Percentiles rank a stretch among this genome's conserved stretches.
phyloP scores from a whole-genome alignment of 2,797 vertebrate genomes.

The Helarctos malayanus region DNA sequence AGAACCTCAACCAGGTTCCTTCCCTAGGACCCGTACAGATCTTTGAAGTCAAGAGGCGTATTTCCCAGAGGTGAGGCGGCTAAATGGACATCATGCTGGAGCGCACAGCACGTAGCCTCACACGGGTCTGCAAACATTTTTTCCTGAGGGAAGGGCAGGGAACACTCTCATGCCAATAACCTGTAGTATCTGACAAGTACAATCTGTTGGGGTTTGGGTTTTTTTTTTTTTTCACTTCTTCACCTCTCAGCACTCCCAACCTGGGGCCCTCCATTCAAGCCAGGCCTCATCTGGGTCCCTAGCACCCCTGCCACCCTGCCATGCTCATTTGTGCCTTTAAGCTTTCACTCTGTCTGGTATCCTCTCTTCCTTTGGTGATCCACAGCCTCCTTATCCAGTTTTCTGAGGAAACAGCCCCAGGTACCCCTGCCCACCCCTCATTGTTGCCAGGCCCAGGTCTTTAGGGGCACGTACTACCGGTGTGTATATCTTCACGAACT shows the following conservation, averaged over 20 bases:
- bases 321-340: constrained; percentile 20
- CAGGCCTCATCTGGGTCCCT: neutral
- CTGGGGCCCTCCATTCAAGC: constrained; percentile 12
- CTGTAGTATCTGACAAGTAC: constrained; percentile 52
- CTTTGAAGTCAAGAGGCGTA: constrained; percentile 72
- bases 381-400: neutral
- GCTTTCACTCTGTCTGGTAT: constrained; percentile 5
- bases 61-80: constrained; percentile 36
- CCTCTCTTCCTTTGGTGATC: constrained; percentile 41
- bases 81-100: neutral
- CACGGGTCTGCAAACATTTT: neutral
- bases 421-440: neutral
- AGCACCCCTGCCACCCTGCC: neutral
- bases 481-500: neutral
- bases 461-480: neutral
- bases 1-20: constrained; percentile 57
- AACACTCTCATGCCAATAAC: neutral
- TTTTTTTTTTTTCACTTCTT: neutral
- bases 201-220: neutral
- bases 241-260: neutral
- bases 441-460: neutral
- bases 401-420: constrained; percentile 47
- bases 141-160: neutral
- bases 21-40: constrained; percentile 48
- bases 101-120: neutral